These are phyloP conservation scores for Malthinus flaveolus DNA, from an alignment of 2,888 invertebrate genomes.

Conservation along the genomic window DNA sequence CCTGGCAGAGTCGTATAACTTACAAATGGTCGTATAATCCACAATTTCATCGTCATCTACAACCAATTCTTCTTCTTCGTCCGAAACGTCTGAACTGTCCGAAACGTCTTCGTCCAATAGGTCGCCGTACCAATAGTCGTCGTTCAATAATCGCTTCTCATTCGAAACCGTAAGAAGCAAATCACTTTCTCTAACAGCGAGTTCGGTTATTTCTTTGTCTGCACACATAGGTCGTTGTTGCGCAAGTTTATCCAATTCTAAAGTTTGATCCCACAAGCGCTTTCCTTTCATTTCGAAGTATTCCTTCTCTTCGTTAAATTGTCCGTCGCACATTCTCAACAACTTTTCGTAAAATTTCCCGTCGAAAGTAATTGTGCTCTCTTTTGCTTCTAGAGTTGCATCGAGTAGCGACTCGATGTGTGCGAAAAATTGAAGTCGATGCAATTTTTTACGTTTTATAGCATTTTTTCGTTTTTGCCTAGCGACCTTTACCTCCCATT, in stretches of 20 bases:
- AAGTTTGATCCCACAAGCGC: no score
- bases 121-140: no score
- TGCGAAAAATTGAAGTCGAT: no score
- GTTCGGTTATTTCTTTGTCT: no score
- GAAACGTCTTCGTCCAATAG: background rate
- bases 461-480: background rate
- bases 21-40: constrained; percentile 7
- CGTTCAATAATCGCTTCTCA: no score
- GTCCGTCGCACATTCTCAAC: background rate
- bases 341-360: no score
- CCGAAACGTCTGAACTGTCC: no score
- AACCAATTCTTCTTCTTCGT: background rate
- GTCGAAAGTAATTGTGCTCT: no score
- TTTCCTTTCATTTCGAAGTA: background rate
- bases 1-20: background rate
- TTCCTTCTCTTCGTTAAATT: background rate
- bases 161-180: background rate
- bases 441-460: background rate
- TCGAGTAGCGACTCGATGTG: no score
- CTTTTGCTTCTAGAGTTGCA: background rate
- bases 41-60: background rate
- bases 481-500: constrained; percentile 3
- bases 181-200: no score
- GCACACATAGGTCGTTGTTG: no score
- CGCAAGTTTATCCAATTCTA: no score